Evolutionary conservation across 1,140 invertebrate genomes (phyloP), one percentile per base, ranked within the genome.

Genomic region (Saccostrea cuccullata): DNA sequence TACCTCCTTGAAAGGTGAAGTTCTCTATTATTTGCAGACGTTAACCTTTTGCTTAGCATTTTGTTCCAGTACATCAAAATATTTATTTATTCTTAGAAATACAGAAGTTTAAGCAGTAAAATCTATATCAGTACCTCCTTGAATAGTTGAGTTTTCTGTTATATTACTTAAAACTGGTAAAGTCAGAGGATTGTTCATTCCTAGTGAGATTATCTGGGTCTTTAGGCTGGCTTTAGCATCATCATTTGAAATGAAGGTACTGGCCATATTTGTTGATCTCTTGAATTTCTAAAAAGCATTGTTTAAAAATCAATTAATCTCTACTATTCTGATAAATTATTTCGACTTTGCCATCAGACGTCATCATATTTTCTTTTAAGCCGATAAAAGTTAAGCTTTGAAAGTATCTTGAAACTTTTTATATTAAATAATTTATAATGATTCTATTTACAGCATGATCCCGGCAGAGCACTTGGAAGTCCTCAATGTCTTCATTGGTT

Each of bases 401-500:
- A n/a, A n/a, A 64, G 2, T 64, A 64, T 64, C 58, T 20, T 60
- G n/a, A 64, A 64, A 64, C n/a, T 6, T 20, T 20, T 20, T 20
- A 20, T n/a, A 17, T 20, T 20, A 5, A n/a, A 20, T 64, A 64
- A 64, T 17, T 17, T 17, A 64, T n/a, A 17, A 17, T 6, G 58
- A 20, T 64, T 64, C 5, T 6, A 64, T 64, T n/a, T 20, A 84
- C 82, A 60, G n/a, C 56, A 58, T 85, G 13, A 26, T 85, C 12
- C 30, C 26, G 47, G 47, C 47, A 55, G 47, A 36, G 55, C 9
- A 56, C 26, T 36, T 17, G 17, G 58, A 85, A 89, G 5, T 47
- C 87, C 20, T 89, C 84, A 64, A 89, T 77, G n/a, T 91, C 88
- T 47, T 86, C 77, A 55, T 85, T 82, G 4, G 86, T 87, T 20